Conservation (phyloP, 2,888 invertebrate genomes). For the Gastrophysa polygoni region DNA sequence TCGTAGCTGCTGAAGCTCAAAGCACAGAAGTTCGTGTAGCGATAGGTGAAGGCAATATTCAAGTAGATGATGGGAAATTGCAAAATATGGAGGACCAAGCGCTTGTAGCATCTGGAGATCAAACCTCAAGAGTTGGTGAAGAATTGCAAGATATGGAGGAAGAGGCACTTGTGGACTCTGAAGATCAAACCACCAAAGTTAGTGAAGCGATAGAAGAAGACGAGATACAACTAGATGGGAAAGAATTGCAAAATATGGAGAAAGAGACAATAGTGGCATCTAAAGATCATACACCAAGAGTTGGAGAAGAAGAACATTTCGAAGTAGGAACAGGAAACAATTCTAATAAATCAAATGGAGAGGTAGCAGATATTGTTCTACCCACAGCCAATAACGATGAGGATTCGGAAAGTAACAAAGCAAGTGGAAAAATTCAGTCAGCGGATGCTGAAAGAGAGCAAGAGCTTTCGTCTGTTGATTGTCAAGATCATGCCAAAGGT, state of each 20-base stretch:
- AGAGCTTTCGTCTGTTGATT: neutral
- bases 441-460: neutral
- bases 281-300: neutral
- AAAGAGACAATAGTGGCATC: neutral
- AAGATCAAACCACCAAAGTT: too few species aligned
- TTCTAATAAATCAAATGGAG: neutral
- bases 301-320: neutral
- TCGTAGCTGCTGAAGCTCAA: too few species aligned
- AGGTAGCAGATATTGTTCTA: neutral
- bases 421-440: neutral
- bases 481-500: neutral
- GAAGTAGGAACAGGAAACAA: neutral
- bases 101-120: too few species aligned
- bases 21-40: too few species aligned
- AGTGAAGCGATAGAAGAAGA: slow-evolving; percentile 5
- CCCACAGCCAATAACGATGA: neutral
- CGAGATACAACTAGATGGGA: too few species aligned
- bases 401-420: too few species aligned
- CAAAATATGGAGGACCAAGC: too few species aligned
- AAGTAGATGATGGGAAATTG: too few species aligned
- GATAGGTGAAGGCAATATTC: too few species aligned
- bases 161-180: neutral
- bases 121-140: too few species aligned
- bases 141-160: neutral
- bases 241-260: neutral